phyloP scores from a whole-genome alignment of 2,888 invertebrate species.

The Ethmia dodecea region DNA sequence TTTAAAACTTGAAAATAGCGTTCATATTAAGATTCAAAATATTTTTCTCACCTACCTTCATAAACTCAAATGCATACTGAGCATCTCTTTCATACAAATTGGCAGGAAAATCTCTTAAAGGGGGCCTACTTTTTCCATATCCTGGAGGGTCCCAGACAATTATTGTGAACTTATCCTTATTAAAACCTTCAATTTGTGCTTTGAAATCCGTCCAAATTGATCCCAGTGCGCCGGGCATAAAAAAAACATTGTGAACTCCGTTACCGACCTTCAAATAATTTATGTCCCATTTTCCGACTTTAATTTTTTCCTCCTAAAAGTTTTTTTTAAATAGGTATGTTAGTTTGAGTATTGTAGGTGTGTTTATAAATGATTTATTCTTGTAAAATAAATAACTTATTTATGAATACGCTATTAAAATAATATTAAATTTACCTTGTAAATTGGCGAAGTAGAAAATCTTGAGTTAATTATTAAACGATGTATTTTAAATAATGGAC shows the following conservation, averaged over 20 bases:
- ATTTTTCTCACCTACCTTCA: no score
- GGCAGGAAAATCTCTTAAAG: conserved; percentile 81
- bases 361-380: no score
- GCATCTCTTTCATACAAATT: conserved; percentile 89
- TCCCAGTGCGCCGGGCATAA: conserved; percentile 90
- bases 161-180: conserved; percentile 79
- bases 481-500: no score
- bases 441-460: no score
- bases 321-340: no score
- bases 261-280: conserved; percentile 79
- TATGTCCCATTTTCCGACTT: conserved; percentile 75
- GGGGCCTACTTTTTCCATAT: conserved; percentile 90
- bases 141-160: conserved; percentile 92
- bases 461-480: no score
- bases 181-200: conserved; percentile 83
- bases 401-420: no score
- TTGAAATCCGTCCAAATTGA: conserved; percentile 90
- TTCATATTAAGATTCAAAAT: no score
- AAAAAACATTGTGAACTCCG: conserved; percentile 79
- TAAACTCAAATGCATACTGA: conserved; percentile 80
- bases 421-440: no score
- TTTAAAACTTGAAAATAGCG: no score
- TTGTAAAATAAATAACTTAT: no score
- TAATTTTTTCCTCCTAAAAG: conserved; percentile 79
- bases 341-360: no score